phyloP scores from a whole-genome alignment of 2,888 invertebrate species.

The Punctoribates punctum region DNA sequence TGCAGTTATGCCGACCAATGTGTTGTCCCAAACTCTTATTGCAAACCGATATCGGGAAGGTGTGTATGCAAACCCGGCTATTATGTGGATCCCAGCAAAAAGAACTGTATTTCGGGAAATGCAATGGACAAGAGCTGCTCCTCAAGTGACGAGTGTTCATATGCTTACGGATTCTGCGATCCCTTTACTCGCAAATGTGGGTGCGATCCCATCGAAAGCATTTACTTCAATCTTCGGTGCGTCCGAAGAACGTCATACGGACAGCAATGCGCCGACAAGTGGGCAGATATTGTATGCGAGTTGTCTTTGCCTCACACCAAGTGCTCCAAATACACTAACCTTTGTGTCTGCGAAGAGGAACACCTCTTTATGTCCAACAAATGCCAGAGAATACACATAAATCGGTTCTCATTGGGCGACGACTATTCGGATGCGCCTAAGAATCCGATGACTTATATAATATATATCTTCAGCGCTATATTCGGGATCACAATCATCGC shows the following conservation, averaged over 20 bases:
- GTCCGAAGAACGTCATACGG: background rate
- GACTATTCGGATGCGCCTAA: background rate
- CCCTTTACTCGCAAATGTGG: background rate
- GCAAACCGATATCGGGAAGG: background rate
- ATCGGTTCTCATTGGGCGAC: background rate
- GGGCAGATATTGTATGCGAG: background rate
- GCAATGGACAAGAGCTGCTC: background rate
- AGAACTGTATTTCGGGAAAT: background rate
- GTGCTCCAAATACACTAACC: background rate
- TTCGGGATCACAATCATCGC: slow-evolving; percentile 6
- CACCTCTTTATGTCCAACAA: background rate
- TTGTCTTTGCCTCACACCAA: background rate
- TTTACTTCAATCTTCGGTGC: no score
- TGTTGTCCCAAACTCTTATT: background rate
- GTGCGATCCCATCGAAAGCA: no score
- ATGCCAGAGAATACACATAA: background rate
- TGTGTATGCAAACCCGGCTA: background rate
- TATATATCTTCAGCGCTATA: background rate
- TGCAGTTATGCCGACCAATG: background rate
- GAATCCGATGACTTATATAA: slow-evolving; percentile 12
- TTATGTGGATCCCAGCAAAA: background rate
- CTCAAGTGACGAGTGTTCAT: background rate
- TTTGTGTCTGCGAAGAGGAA: background rate
- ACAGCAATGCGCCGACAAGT: background rate
- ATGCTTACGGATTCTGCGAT: background rate